A percentile compares a stretch with the other conserved stretches of the same genome.
phyloP scores from a whole-genome alignment of 2,113 vertebrate species.

The Megaceryle maxima region DNA sequence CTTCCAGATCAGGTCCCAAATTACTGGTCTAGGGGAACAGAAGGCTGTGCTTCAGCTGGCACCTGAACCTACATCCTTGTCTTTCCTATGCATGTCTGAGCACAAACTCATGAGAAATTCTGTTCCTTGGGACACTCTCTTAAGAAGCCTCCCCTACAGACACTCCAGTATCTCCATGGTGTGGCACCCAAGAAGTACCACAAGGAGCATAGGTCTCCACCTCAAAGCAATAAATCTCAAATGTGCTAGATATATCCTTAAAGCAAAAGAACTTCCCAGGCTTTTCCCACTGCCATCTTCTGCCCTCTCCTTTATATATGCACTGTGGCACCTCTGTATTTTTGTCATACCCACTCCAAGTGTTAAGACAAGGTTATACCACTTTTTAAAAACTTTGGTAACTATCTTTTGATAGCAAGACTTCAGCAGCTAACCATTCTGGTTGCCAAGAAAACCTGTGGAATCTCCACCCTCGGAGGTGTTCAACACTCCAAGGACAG shows the following conservation, averaged over 20 bases:
- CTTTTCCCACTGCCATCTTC: not conserved
- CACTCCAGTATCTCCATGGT: not conserved
- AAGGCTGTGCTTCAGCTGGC: not conserved
- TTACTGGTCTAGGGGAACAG: not conserved
- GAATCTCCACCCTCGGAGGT: not conserved
- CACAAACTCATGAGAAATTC: not conserved
- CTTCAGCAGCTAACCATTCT: not conserved
- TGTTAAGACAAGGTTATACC: not conserved
- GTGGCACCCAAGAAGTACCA: not conserved
- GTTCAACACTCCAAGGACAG: not conserved
- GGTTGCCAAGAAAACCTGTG: not conserved
- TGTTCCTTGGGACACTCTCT: not conserved
- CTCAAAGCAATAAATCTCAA: not conserved
- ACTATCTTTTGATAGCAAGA: not conserved
- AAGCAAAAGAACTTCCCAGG: not conserved
- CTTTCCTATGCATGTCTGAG: not conserved
- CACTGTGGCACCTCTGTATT: accelerated
- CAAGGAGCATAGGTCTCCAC: accelerated
- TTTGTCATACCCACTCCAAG: not conserved
- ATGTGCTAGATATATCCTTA: not conserved
- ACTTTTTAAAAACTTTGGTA: not conserved
- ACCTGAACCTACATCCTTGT: not conserved
- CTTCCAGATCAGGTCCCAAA: not conserved
- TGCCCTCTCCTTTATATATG: not conserved
- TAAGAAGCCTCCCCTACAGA: not conserved